A percentile compares a stretch with the other conserved stretches of the same genome.
These are phyloP conservation scores for Leucoraja erinaceus DNA, from an alignment of 2,113 vertebrate genomes.

Conservation along the genomic window DNA sequence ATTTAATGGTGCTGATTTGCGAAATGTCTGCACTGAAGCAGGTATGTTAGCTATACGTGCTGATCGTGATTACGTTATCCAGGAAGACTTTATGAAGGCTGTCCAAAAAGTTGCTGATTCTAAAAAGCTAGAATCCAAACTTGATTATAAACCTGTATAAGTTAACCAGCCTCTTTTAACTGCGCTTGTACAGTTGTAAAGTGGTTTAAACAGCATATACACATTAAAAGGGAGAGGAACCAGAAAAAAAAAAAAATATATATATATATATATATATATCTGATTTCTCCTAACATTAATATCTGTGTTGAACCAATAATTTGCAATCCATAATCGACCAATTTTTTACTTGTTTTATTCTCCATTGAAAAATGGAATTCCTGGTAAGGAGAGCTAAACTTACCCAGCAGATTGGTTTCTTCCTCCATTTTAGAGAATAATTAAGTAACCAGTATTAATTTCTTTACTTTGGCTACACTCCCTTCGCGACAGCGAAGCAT, in stretches of 20 bases:
- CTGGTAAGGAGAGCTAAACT: not conserved
- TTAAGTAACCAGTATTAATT: no score
- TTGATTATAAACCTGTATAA: constrained; percentile 96
- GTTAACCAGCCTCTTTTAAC: no score
- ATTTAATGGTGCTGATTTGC: constrained; percentile 92
- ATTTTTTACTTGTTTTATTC: not conserved
- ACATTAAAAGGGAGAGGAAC: constrained; percentile 49
- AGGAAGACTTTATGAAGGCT: constrained; percentile 98
- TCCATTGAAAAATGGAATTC: not conserved
- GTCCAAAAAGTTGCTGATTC: constrained; percentile 95
- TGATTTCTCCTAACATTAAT: not conserved
- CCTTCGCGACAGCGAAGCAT: no score
- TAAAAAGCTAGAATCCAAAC: constrained; percentile 94
- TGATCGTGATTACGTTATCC: constrained; percentile 89
- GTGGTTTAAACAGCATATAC: constrained; percentile 45
- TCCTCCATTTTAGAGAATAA: no score
- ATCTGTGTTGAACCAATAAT: not conserved
- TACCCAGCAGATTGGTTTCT: not conserved
- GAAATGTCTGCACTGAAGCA: constrained; percentile 98
- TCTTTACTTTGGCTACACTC: no score
- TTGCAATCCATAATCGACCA: not conserved
- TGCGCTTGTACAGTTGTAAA: constrained; percentile 30
- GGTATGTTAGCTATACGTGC: constrained; percentile 84
- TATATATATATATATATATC: no score
- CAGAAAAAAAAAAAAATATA: no score